phyloP scores from a whole-genome alignment of 2,113 vertebrate genomes.

The Aspidoscelis tigris region DNA sequence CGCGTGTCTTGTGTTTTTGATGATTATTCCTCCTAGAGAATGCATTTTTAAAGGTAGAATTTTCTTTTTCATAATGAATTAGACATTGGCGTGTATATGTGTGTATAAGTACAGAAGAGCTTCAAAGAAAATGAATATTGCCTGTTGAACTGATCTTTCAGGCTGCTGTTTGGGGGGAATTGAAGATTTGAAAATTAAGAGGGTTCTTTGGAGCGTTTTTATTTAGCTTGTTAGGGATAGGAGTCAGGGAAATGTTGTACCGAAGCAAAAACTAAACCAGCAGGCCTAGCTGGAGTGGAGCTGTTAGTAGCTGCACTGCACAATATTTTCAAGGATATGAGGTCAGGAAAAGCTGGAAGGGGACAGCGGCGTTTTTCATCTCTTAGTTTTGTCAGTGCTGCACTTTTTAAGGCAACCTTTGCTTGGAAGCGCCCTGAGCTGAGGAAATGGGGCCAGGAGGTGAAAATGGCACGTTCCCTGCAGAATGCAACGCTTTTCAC shows the following conservation, averaged over 20 bases:
- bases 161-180: not conserved
- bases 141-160: too few relatives aligned
- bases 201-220: not conserved
- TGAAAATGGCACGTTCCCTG: not conserved
- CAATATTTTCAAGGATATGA: not conserved
- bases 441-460: not conserved
- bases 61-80: too few relatives aligned
- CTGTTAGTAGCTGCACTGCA: not conserved
- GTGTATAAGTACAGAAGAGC: too few relatives aligned
- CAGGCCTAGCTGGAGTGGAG: not conserved
- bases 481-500: conserved; percentile 22
- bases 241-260: too few relatives aligned
- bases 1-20: too few relatives aligned
- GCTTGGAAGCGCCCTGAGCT: conserved; percentile 1
- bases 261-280: too few relatives aligned
- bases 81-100: too few relatives aligned
- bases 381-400: not conserved
- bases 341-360: too few relatives aligned
- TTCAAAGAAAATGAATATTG: too few relatives aligned
- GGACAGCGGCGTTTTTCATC: too few relatives aligned
- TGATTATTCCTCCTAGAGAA: too few relatives aligned
- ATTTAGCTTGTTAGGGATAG: not conserved
- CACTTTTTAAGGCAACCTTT: not conserved
- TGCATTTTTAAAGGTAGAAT: too few relatives aligned
- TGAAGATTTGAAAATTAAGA: not conserved